Evolutionary conservation across 30 jellyfish, hydroid and myxozoan genomes (phyloP).

Genomic region (Mastigias papua): DNA sequence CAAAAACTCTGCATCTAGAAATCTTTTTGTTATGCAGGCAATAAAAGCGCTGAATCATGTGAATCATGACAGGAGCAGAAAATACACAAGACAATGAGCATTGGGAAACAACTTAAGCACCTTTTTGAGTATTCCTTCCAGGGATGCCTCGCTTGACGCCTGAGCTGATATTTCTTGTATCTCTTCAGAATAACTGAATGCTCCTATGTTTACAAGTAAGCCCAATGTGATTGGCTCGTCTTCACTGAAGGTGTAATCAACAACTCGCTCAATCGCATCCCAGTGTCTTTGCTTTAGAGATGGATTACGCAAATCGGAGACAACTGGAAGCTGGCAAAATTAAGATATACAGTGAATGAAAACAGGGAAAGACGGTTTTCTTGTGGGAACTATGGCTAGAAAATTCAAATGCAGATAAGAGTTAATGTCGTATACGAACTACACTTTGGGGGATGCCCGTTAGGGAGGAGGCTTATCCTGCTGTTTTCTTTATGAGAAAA

Average conservation of each 20-base stretch:
- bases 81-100: background rate
- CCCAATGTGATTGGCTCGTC: conserved; percentile 88
- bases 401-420: too few relatives aligned
- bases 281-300: conserved; percentile 97
- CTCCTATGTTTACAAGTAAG: conserved; percentile 87
- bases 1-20: too few relatives aligned
- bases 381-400: too few relatives aligned
- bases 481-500: too few relatives aligned
- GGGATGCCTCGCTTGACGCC: conserved; percentile 98
- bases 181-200: conserved; percentile 91
- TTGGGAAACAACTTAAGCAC: too few relatives aligned
- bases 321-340: conserved; percentile 89
- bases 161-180: conserved; percentile 96
- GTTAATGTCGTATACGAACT: too few relatives aligned
- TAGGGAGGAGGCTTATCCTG: too few relatives aligned
- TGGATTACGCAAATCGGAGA: conserved; percentile 92
- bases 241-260: conserved; percentile 77
- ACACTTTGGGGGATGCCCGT: too few relatives aligned
- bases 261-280: conserved; percentile 91
- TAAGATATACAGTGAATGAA: background rate
- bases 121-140: conserved; percentile 96
- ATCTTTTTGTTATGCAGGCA: too few relatives aligned
- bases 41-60: too few relatives aligned
- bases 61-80: background rate
- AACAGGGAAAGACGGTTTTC: too few relatives aligned